phyloP scores from a whole-genome alignment of 2,113 vertebrate species.

The Galbula dea region DNA sequence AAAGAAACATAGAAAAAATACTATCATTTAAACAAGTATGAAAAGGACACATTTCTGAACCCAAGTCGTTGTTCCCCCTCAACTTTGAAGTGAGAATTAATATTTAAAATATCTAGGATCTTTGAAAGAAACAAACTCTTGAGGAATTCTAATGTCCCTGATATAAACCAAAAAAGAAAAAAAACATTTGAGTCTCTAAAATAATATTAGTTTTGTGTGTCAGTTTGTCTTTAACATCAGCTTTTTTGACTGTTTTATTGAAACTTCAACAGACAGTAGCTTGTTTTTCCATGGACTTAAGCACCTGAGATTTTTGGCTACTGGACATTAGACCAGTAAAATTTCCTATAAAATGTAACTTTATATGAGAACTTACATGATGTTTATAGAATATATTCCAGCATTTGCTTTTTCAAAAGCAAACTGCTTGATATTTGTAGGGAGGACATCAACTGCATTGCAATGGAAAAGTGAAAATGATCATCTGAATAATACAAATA shows the following conservation, averaged over 20 bases:
- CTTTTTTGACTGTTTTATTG: conserved; percentile 69
- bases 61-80: background rate
- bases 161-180: conserved; percentile 9
- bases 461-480: conserved; percentile 35
- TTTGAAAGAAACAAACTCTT: conserved; percentile 39
- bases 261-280: conserved; percentile 75
- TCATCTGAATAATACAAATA: conserved; percentile 14
- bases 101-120: background rate
- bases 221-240: conserved; percentile 66
- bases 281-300: conserved; percentile 74
- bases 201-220: conserved; percentile 65
- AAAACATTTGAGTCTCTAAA: conserved; percentile 47
- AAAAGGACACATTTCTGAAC: background rate
- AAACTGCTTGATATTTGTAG: conserved; percentile 18
- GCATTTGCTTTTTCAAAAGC: conserved; percentile 37
- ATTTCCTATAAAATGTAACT: conserved; percentile 71
- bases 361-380: conserved; percentile 65
- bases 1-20: background rate
- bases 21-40: background rate
- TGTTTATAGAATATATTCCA: conserved; percentile 63
- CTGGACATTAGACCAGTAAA: conserved; percentile 69
- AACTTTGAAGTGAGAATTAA: conserved; percentile 18
- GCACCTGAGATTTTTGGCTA: conserved; percentile 78
- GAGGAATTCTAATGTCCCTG: conserved; percentile 16
- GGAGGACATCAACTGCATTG: conserved; percentile 2